Evolutionary conservation across 2,113 vertebrate genomes (phyloP).

Genomic region (Caranx melampygus): DNA sequence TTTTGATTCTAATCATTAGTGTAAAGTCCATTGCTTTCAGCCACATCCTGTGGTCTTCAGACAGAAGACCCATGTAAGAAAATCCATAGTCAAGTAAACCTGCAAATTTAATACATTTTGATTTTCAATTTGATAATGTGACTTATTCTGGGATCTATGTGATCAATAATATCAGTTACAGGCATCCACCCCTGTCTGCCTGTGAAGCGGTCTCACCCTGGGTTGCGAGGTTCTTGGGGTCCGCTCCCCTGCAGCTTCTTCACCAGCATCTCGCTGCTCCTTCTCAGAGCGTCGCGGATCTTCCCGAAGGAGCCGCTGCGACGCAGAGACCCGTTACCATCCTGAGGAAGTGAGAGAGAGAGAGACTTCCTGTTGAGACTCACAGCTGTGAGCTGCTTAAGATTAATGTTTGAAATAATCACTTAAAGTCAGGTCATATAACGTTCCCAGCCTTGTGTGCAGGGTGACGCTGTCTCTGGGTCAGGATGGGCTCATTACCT

Average conservation of each 20-base stretch:
- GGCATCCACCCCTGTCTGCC: background rate
- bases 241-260: slow-evolving; percentile 91
- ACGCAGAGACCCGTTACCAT: slow-evolving; percentile 86
- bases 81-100: too few species aligned
- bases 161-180: too few species aligned
- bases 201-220: slow-evolving; percentile 78
- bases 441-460: background rate
- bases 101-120: too few species aligned
- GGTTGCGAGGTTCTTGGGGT: slow-evolving; percentile 88
- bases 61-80: background rate
- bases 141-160: too few species aligned
- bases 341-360: slow-evolving; percentile 68
- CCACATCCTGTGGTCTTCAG: background rate
- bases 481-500: background rate
- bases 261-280: slow-evolving; percentile 93
- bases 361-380: background rate
- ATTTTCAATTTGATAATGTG: too few species aligned
- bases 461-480: background rate
- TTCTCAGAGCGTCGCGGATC: slow-evolving; percentile 88
- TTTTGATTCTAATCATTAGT: too few species aligned
- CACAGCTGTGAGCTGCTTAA: background rate
- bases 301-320: slow-evolving; percentile 91
- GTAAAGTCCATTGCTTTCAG: background rate
- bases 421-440: background rate
- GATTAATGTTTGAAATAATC: too few species aligned